Base-by-base conservation (phyloP, 1,140 invertebrate genomes). In the Galleria mellonella region DNA sequence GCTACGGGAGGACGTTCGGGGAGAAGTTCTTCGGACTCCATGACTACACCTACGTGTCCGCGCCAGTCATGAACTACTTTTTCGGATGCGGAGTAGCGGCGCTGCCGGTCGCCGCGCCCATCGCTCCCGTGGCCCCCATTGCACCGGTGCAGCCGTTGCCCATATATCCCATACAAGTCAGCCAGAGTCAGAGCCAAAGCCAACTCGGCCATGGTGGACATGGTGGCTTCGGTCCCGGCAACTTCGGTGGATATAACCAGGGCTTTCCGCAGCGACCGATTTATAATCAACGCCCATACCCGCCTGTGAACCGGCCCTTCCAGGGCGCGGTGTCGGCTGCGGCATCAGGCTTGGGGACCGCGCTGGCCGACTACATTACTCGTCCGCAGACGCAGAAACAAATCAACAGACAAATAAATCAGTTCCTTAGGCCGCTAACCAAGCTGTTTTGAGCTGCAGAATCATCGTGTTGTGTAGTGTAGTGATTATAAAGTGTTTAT, bases 61-160 rank as follows among this genome's bases (percentile, higher is more conserved):
- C 75, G 35, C 75, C 75, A 3, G 67, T 77, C 1, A 76, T 55
- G 38, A 79, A 79, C 45, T 79, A 79, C 14, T 76, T 72, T 51
- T 72, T 72, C n/a, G 71, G 71, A 1, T 78, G 74, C 44, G 70
- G 70, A 6, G 58, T 61, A 2, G 47, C 47, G 1, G 37, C 52
- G 13, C 2, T 52, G 13, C 55, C 55, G 0, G 39, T 50, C 5
- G 47, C 52, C 4, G 32, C 48, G 0, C 35, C 46, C 8, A 43
- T 48, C 8, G 62, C 50, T 0, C 52, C 60, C 0, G 29, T 55
- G 0, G 23, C 46, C 37, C 42, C 53, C 32, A 36, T 47, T 3
- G 43, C 51, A 0, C 52, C 54, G 4, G n/a, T 42, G 4, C 35
- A 37, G 10, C 35, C 35, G 5, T 17, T 17, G 9, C 35, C 35